phyloP scores from a whole-genome alignment of 2,113 vertebrate genomes.

The Donacobius atricapilla region DNA sequence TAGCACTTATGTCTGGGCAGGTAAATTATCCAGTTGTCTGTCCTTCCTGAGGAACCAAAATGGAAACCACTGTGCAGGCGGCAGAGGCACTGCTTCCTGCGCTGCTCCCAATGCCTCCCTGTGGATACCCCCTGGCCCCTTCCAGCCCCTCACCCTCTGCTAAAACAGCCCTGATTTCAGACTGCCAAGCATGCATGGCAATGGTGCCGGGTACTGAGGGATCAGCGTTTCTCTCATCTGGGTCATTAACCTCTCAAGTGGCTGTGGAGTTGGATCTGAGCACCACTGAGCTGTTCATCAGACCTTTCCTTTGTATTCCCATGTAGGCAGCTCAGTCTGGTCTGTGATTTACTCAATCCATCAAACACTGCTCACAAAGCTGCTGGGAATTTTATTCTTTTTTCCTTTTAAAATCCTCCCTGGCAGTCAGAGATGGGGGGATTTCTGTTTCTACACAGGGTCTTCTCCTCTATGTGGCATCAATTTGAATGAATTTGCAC shows the following conservation, averaged over 20 bases:
- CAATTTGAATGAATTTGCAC: neutral
- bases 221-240: neutral
- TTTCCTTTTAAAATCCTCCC: neutral
- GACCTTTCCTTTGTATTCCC: neutral
- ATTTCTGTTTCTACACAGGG: neutral
- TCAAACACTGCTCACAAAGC: neutral
- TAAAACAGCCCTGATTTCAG: neutral
- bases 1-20: neutral
- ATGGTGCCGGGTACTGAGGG: neutral
- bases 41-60: neutral
- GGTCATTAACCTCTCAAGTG: neutral
- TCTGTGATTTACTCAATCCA: neutral
- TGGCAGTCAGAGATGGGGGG: neutral
- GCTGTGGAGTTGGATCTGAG: neutral
- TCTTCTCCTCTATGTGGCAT: rapidly evolving
- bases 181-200: neutral
- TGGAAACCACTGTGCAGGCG: neutral
- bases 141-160: rapidly evolving
- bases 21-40: neutral
- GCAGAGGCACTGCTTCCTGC: neutral
- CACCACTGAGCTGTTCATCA: neutral
- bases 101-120: rapidly evolving
- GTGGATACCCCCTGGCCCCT: rapidly evolving
- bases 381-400: neutral
- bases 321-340: rapidly evolving